Evolutionary conservation across 1,140 invertebrate genomes (phyloP).

Genomic region (Dufourea novaeangliae): DNA sequence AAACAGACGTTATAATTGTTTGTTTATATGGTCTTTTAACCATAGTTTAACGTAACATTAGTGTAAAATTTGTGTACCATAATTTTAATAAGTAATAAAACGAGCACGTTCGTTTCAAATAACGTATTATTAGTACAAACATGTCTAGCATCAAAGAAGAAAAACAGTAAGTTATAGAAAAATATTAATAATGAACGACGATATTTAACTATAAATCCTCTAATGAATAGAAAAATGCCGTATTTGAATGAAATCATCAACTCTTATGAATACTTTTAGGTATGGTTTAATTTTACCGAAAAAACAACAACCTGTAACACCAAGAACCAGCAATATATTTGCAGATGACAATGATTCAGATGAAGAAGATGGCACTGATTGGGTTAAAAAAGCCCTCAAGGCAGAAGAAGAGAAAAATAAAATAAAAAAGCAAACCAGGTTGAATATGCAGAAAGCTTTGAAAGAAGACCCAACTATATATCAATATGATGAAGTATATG

Average conservation of each 20-base stretch:
- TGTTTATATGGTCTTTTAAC: not conserved
- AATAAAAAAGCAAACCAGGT: slow-evolving; percentile 79
- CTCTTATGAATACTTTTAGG: slow-evolving; percentile 63
- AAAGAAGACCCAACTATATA: slow-evolving; percentile 95
- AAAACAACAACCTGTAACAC: slow-evolving; percentile 70
- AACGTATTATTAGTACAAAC: not conserved
- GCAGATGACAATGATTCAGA: slow-evolving; percentile 78
- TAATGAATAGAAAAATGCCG: not conserved
- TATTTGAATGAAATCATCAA: slow-evolving; percentile 1
- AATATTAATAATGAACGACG: not conserved
- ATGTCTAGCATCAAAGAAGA: slow-evolving; percentile 25
- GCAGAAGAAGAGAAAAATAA: slow-evolving; percentile 74
- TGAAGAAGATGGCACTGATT: slow-evolving; percentile 78
- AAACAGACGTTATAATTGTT: not conserved
- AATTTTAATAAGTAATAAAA: too few species aligned
- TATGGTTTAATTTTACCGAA: slow-evolving; percentile 80
- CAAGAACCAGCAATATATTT: slow-evolving; percentile 77
- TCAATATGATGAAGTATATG: slow-evolving; percentile 97
- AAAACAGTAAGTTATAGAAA: slow-evolving; percentile 55
- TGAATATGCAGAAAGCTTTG: slow-evolving; percentile 86
- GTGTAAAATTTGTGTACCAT: not conserved
- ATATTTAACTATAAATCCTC: not conserved
- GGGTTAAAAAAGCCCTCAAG: slow-evolving; percentile 77
- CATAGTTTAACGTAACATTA: not conserved
- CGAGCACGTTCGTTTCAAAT: not conserved